Evolutionary conservation across 92 coral and sea anemone species (phyloP).

Genomic region (Porites rus): DNA sequence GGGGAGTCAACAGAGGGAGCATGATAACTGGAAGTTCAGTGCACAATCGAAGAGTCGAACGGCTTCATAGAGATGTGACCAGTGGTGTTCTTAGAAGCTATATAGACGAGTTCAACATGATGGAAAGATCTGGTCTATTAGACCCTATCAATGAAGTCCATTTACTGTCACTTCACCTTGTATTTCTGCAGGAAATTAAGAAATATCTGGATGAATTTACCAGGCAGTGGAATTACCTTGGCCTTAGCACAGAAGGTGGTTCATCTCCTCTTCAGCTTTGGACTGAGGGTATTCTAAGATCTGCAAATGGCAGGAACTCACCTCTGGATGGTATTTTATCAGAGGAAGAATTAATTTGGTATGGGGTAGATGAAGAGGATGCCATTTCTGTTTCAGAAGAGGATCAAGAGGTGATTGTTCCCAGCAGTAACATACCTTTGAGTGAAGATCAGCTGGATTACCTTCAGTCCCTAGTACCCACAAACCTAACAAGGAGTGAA

Average conservation of each 20-base stretch:
- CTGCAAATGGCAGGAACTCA: slow-evolving; percentile 50
- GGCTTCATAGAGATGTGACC: slow-evolving; percentile 56
- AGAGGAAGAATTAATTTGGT: slow-evolving; percentile 55
- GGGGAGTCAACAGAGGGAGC: slow-evolving; percentile 67
- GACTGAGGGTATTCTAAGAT: slow-evolving; percentile 65
- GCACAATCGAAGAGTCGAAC: slow-evolving; percentile 45
- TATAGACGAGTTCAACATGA: slow-evolving; percentile 24
- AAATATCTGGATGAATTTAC: slow-evolving; percentile 49
- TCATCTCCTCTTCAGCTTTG: slow-evolving; percentile 66
- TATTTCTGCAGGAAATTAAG: slow-evolving; percentile 51
- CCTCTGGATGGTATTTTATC: slow-evolving; percentile 50
- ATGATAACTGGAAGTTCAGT: slow-evolving; percentile 60
- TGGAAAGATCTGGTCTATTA: slow-evolving; percentile 39
- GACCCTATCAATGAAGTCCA: slow-evolving; percentile 64
- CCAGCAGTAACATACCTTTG: slow-evolving; percentile 28
- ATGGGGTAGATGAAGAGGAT: slow-evolving; percentile 36
- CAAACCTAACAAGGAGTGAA: slow-evolving; percentile 32
- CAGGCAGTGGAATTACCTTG: slow-evolving; percentile 61
- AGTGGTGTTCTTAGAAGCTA: slow-evolving; percentile 48
- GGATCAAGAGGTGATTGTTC: slow-evolving; percentile 55
- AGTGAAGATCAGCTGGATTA: slow-evolving; percentile 42
- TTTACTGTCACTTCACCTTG: slow-evolving; percentile 59
- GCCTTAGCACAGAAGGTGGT: slow-evolving; percentile 61
- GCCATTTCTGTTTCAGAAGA: slow-evolving; percentile 15
- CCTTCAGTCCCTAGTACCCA: slow-evolving; percentile 37